Percentiles rank a stretch among this genome's conserved stretches.
Evolutionary conservation across 2,797 vertebrate genomes (phyloP).

Genomic region (Sebastes goodei): DNA sequence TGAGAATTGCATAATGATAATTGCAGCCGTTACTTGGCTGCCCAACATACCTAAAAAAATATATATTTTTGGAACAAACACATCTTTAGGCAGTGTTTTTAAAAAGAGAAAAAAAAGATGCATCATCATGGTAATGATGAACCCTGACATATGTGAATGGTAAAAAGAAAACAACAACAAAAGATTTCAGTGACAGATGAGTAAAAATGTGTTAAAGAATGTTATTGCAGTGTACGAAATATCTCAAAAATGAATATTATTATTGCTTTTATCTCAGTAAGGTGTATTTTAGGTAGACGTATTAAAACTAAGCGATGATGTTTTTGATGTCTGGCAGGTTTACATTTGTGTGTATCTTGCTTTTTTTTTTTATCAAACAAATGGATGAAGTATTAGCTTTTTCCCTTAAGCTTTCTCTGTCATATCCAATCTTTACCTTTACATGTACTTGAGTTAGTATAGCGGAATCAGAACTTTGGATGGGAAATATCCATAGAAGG

Average conservation of each 20-base stretch:
- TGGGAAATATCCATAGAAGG: constrained; percentile 59
- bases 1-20: constrained; percentile 10
- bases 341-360: constrained; percentile 84
- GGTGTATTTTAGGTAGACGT: constrained; percentile 83
- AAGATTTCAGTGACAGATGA: constrained; percentile 71
- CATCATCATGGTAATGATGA: constrained; percentile 75
- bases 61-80: constrained; percentile 39
- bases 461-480: constrained; percentile 70
- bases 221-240: constrained; percentile 89
- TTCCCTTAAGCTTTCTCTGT: constrained; percentile 77
- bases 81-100: constrained; percentile 69
- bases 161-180: constrained; percentile 54
- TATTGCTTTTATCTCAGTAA: constrained; percentile 85
- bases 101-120: constrained; percentile 62
- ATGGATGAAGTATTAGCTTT: constrained; percentile 86
- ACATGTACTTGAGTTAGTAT: constrained; percentile 70
- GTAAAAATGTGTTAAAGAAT: constrained; percentile 77
- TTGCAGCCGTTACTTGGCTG: constrained; percentile 50
- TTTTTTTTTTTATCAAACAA: constrained; percentile 73
- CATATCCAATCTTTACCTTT: constrained; percentile 69
- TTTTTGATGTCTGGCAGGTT: constrained; percentile 83
- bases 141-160: constrained; percentile 90
- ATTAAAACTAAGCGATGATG: constrained; percentile 81
- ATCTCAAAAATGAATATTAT: constrained; percentile 83
- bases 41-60: constrained; percentile 39